Evolutionary conservation across 1,140 invertebrate genomes (phyloP), one percentile per base, ranked within the genome.

Genomic region (Holotrichia oblita): DNA sequence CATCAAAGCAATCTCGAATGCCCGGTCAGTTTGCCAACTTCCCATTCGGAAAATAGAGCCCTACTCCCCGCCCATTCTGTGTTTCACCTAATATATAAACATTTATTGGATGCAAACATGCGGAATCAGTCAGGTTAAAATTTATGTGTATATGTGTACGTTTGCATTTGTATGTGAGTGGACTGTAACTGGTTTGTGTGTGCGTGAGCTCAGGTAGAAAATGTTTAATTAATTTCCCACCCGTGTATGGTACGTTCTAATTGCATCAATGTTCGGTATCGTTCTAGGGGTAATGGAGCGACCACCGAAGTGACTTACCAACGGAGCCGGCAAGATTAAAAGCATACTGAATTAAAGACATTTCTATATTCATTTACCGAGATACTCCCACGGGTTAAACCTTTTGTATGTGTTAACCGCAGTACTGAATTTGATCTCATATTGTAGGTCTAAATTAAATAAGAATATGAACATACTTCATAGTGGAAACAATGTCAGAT

Each of bases 61-160:
- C 0, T n/a, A 17, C 14, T 17, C 6, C 14, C 64, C 64, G 64
- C 64, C 64, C 22, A 72, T 72, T 72, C 22, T 22, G 64, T 72
- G 64, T 72, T 34, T 40, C 24, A 27, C n/a, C 12, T 72, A 55
- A 55, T 72, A 72, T 22, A 72, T 72, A 72, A 72, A 72, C 64
- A 72, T 72, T 72, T 72, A 72, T 72, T 72, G 34, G 64, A 72
- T 72, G 64, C 64, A 72, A 72, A 72, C 64, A 72, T 72, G 64
- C 8, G 14, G 24, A 72, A 72, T 72, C 64, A 72, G 64, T 27
- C 64, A 72, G 64, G 64, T 22, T 20, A 8, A 24, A 72, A 72
- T 72, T 72, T 72, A 72, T 72, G 22, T 55, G 48, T 55, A 48
- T n/a, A 6, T 55, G 48, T 55, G 17, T 17, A n/a, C 17, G 48